Conservation (phyloP, 2,888 invertebrate genomes). For the Syritta pipiens region DNA sequence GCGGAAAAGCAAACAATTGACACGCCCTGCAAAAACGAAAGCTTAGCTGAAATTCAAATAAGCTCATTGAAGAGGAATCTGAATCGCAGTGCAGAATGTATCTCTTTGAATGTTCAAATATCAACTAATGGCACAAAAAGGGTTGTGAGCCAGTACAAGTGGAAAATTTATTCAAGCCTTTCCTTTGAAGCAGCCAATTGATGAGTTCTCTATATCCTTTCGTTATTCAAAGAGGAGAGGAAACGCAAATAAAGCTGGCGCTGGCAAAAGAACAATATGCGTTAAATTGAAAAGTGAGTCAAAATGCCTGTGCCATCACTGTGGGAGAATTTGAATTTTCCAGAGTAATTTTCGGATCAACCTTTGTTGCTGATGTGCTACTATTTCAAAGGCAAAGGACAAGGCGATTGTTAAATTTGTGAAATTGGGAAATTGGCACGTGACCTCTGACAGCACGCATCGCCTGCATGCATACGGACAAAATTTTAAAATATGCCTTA, state of each 20-base stretch:
- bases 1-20: slow-evolving; percentile 35
- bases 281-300: slow-evolving; percentile 63
- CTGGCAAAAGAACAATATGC: slow-evolving; percentile 65
- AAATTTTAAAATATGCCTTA: slow-evolving; percentile 69
- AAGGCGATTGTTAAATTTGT: slow-evolving; percentile 62
- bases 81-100: slow-evolving; percentile 19
- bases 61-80: slow-evolving; percentile 35
- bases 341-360: slow-evolving; percentile 66
- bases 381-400: slow-evolving; percentile 67
- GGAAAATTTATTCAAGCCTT: slow-evolving; percentile 70
- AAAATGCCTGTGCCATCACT: slow-evolving; percentile 36
- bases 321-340: slow-evolving; percentile 65
- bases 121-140: slow-evolving; percentile 61
- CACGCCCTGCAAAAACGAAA: slow-evolving; percentile 55
- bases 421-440: slow-evolving; percentile 69
- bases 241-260: slow-evolving; percentile 62
- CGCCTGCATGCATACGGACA: slow-evolving; percentile 64
- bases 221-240: slow-evolving; percentile 44
- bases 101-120: slow-evolving; percentile 60
- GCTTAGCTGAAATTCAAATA: slow-evolving; percentile 64
- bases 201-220: slow-evolving; percentile 36
- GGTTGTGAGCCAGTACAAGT: slow-evolving; percentile 63
- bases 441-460: slow-evolving; percentile 69
- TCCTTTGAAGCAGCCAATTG: slow-evolving; percentile 68
- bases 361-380: slow-evolving; percentile 65